phyloP scores from a whole-genome alignment of 2,113 vertebrate species.

The Stegostoma tigrinum region DNA sequence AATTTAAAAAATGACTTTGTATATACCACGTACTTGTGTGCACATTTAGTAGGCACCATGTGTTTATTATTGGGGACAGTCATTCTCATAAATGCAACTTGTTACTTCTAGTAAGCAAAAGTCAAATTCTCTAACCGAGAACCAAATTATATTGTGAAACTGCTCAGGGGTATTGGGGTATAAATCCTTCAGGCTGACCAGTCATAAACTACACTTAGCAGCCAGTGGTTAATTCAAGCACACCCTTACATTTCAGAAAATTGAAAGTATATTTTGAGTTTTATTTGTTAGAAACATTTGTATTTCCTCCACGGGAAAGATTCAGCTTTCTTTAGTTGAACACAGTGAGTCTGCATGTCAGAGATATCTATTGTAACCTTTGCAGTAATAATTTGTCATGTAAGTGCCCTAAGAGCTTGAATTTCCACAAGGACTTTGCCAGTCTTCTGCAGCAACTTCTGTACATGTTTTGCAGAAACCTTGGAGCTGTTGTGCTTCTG shows the following conservation, averaged over 20 bases:
- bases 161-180: neutral
- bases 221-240: neutral
- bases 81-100: neutral
- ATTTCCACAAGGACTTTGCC: neutral
- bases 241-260: neutral
- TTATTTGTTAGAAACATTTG: neutral
- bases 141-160: neutral
- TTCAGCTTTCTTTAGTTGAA: neutral
- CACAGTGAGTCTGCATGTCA: neutral
- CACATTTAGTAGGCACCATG: neutral
- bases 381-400: neutral
- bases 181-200: neutral
- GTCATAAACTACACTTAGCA: neutral
- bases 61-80: neutral
- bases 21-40: neutral
- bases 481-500: neutral
- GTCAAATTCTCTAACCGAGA: neutral
- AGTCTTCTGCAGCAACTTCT: neutral
- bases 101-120: neutral
- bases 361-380: neutral
- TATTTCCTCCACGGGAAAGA: neutral
- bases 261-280: neutral
- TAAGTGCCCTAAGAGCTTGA: neutral
- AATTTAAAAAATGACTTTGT: neutral
- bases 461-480: neutral